Base-by-base conservation (phyloP, 2,113 vertebrate species). In the Corythornis vintsioides region DNA sequence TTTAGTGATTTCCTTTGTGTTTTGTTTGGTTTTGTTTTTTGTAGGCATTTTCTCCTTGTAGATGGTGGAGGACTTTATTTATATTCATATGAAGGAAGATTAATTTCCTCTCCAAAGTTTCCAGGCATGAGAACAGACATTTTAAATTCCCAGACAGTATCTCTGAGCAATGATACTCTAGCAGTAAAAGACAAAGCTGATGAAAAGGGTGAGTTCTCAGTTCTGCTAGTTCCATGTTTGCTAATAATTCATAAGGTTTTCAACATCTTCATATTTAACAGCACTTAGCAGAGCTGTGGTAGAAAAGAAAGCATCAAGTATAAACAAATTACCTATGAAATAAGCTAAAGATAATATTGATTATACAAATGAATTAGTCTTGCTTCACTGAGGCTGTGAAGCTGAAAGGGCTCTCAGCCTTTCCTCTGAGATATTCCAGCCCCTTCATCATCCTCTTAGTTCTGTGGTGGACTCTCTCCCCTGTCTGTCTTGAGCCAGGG, bases 11-110 rank as follows among this genome's bases (percentile, higher is more conserved):
- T 74, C 42, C 20, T 55, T 42, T 4, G 15, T 28, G 9, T 29
- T 42, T 28, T 31, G 31, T 13, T 47, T 50, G 1, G 47, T 17
- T 40, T 4, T 13, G 59, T 29, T 55, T 86, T 80, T 90, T 85
- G 47, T 93, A 99, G 99, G 86, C 98, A 98, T 97, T 99, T 99
- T 97, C 98, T 99, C 88, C 98, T 99, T 15, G 98, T 99, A 74
- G 99, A 99, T 86, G 99, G 99, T 94, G 98, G 98, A 73, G 99
- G 98, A 16, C 96, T 99, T 89, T 99, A 98, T 94, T 97, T 98
- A 83, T 99, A 98, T 97, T 99, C 99, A 20, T 99, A 99, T 75
- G 99, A 99, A 84, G 99, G 99, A 14, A 98, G 98, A 81, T 97
- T 99, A 52, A 98, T 99, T 95, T 99, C 98, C 33, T 98, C 98